Base-by-base conservation (phyloP, 1,140 invertebrate genomes). In the Drosophila grimshawi region DNA sequence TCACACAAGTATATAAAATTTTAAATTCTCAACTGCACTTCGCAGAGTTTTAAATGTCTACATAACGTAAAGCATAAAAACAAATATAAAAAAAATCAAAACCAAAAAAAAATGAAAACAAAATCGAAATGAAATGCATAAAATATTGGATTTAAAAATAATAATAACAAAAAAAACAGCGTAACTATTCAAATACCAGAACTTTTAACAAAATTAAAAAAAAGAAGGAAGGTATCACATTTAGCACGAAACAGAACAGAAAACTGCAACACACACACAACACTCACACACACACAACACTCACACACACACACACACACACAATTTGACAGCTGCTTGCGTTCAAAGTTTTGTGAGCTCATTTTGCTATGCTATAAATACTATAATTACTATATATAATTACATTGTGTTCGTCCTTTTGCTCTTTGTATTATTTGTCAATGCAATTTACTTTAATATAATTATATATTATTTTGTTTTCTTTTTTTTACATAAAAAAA, bases 31-130 rank as follows among this genome's bases (percentile, higher is more conserved):
- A 85, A 65, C 81, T 85, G 81, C 78, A 80, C 76, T 83, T 85
- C 80, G 81, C 81, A 77, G 81, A 69, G 62, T 85, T 85, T 85
- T 85, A 80, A 85, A 86, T 85, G 81, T 85, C 81, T 85, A 85
- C 53, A 80, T 85, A 86, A 74, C 79, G 79, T 80, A 76, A 76
- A 66, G 19, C 59, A 78, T 65, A 46, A 78, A 63, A 46, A 49
- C 29, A 65, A 37, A 65, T 41, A 64, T 71, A 80, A 79, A 33
- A 55, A 48, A 57, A 81, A 72, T 37, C n/a, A 37, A 62, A 76
- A 56, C n/a, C n/a, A 71, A 29, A 39, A 48, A 8, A 53, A 72
- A 65, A 45, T 41, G 35, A 32, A 43, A 55, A n/a, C 7, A 46
- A 39, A 46, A 68, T 19, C 33, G 27, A 69, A 74, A 71, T 41